Conservation (phyloP, 2,888 invertebrate genomes). For the Creontiades dilutus region DNA sequence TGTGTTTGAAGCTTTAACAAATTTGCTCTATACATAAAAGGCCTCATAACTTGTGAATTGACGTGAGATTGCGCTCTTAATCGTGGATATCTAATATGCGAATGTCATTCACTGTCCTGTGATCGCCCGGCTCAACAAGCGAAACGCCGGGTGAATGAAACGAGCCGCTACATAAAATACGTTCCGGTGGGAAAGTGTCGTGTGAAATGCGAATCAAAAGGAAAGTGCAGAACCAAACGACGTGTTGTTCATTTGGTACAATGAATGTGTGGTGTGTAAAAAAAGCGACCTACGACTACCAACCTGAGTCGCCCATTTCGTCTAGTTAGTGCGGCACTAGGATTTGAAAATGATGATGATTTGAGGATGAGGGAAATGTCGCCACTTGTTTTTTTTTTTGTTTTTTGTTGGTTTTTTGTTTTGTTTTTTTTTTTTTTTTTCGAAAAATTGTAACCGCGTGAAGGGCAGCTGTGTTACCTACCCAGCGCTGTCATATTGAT, state of each 20-base stretch:
- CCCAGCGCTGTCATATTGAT: slow-evolving; percentile 61
- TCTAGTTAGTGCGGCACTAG: slow-evolving; percentile 33
- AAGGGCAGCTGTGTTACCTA: slow-evolving; percentile 62
- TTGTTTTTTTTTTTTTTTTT: background rate
- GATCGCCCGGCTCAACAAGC: background rate
- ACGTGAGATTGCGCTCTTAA: too few relatives aligned
- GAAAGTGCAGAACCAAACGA: background rate
- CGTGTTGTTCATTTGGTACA: background rate
- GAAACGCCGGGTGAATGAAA: background rate
- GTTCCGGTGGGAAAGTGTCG: background rate
- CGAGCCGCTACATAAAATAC: background rate
- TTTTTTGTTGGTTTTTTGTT: too few relatives aligned
- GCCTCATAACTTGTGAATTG: too few relatives aligned
- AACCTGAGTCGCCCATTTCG: slow-evolving; percentile 72
- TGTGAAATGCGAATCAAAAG: background rate
- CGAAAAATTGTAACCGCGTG: slow-evolving; percentile 60
- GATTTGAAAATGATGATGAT: slow-evolving; percentile 35
- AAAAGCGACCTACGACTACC: slow-evolving; percentile 59
- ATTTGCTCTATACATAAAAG: too few relatives aligned
- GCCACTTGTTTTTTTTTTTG: background rate
- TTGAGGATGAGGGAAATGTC: slow-evolving; percentile 1
- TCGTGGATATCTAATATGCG: too few relatives aligned
- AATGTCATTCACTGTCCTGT: background rate
- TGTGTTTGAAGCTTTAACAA: too few relatives aligned
- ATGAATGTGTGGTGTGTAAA: background rate